Base-by-base conservation (phyloP, 2,888 invertebrate genomes). In the Acronicta alni region DNA sequence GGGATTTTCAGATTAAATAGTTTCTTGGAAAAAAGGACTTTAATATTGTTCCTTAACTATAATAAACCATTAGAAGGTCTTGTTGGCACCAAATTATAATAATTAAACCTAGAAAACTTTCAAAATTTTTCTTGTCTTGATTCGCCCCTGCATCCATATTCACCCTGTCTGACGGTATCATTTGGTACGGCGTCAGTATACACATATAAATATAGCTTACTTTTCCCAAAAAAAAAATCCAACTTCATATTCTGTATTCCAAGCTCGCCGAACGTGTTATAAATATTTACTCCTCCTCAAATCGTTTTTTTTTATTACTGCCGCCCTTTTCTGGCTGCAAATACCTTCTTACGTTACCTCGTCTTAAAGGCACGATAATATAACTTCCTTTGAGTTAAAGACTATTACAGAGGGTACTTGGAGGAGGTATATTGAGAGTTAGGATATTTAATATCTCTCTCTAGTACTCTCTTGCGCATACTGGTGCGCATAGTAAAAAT, bases 301-400 rank as follows among this genome's bases (percentile, higher is more conserved):
- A 55, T 57, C 51, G 42, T 35, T 41, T 71, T 4, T 58, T 59
- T 72, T 67, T 67, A 62, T 56, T 57, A 59, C 37, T 39, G 10
- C 30, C 20, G 10, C 41, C 8, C 17, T 39, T 35, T 47, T 55
- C n/a, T 23, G 17, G 8, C 30, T 52, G 23, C 38, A 41, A 49
- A 41, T 17, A 52, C 57, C 16, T 54, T 20, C 16, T n/a, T n/a
- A 51, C 39, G 46, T 42, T 18, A 18, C 23, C 39, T 48, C 15
- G 10, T 10, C 39, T 20, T 59, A 59, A 69, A 47, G 47, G 38
- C 12, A 12, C 15, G 53, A 32, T 57, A 41, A 57, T 44, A 59
- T 54, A 57, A 54, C 39, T 65, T 69, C 48, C 48, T 53, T 39
- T 48, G 26, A 45, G 49, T 57, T 57, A 52, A 20, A 43, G 14